A percentile compares a stretch with the other conserved stretches of the same genome.
phyloP scores from a whole-genome alignment of 2,113 vertebrate genomes.

The Protobothrops mucrosquamatus region DNA sequence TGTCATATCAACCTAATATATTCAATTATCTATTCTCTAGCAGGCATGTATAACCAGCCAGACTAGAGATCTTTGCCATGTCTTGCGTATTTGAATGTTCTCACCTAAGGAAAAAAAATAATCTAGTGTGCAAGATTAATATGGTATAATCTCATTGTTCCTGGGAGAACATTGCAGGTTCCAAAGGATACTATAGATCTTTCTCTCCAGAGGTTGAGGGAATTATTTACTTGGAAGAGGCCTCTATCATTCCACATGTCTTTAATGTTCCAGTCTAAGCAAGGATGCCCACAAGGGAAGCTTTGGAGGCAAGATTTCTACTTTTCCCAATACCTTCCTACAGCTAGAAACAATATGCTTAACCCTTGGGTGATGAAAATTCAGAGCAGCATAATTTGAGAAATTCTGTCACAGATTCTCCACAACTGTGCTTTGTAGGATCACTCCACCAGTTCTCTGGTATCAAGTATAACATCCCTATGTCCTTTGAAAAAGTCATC shows the following conservation, averaged over 20 bases:
- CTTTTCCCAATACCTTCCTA: neutral
- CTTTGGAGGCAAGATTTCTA: neutral
- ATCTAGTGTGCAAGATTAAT: neutral
- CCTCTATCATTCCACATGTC: neutral
- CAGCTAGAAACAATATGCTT: neutral
- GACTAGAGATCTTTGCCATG: neutral
- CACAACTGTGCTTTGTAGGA: neutral
- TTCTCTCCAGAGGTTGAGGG: neutral
- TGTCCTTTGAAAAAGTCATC: neutral
- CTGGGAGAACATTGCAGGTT: neutral
- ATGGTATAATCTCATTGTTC: neutral
- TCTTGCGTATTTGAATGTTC: neutral
- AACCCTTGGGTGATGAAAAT: neutral
- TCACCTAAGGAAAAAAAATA: neutral
- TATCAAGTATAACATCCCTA: neutral
- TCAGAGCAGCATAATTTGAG: neutral
- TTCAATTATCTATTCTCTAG: neutral
- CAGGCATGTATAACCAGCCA: neutral
- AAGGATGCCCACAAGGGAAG: neutral
- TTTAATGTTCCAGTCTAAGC: neutral
- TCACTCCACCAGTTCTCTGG: neutral
- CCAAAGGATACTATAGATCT: neutral
- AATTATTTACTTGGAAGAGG: neutral
- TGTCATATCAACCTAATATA: neutral
- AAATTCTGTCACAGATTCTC: neutral